These are phyloP conservation scores for Sardina pilchardus DNA, from an alignment of 2,113 vertebrate species.

Conservation along the genomic window DNA sequence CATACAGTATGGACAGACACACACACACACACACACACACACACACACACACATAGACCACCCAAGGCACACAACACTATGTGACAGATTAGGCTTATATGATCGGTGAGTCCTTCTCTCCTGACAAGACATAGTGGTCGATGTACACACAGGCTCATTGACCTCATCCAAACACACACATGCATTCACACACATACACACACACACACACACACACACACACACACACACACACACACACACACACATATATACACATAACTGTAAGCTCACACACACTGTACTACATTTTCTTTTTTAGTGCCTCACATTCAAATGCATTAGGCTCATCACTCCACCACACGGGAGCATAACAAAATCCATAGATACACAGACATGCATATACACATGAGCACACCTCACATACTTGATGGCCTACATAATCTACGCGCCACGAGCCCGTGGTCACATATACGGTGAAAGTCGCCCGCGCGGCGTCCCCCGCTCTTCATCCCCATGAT, in stretches of 20 bases:
- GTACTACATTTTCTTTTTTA: constrained; percentile 32
- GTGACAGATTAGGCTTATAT: constrained; percentile 73
- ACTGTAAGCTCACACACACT: background rate
- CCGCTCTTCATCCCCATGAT: background rate
- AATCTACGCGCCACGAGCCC: background rate
- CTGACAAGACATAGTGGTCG: background rate
- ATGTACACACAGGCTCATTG: constrained; percentile 57
- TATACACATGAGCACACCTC: constrained; percentile 4
- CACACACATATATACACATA: constrained; percentile 37
- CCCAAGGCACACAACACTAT: constrained; percentile 25
- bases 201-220: constrained; percentile 17
- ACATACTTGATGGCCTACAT: constrained; percentile 1
- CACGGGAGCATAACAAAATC: constrained; percentile 4
- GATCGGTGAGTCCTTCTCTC: constrained; percentile 44
- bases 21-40: constrained; percentile 33
- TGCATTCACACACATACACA: constrained; percentile 22
- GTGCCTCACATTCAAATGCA: constrained; percentile 2
- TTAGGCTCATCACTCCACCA: background rate
- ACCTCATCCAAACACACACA: constrained; percentile 26
- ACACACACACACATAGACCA: constrained; percentile 12
- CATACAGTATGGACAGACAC: constrained; percentile 40
- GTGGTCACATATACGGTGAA: background rate
- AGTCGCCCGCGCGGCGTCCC: too few relatives aligned
- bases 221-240: constrained; percentile 23
- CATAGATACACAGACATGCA: background rate